Evolutionary conservation across 2,888 invertebrate genomes (phyloP).

Genomic region (Erebia ligea): DNA sequence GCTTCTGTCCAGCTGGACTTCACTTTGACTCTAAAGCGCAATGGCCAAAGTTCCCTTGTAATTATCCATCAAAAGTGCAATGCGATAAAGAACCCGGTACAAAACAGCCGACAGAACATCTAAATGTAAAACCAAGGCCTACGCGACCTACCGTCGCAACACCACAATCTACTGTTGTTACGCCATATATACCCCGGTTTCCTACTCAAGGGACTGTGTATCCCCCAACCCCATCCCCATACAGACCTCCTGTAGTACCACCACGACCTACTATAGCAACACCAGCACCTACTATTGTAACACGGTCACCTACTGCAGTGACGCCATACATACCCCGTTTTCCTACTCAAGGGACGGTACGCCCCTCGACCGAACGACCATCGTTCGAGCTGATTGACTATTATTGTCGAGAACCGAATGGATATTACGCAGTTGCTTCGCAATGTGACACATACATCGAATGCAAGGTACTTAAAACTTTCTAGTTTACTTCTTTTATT

Average conservation of each 20-base stretch:
- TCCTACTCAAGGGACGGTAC: neutral
- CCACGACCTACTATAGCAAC: neutral
- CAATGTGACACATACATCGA: slow-evolving; percentile 88
- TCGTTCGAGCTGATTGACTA: slow-evolving; percentile 29
- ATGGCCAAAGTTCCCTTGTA: slow-evolving; percentile 88
- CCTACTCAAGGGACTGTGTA: no score
- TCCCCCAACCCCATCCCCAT: no score
- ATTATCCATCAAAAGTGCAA: slow-evolving; percentile 78
- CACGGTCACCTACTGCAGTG: neutral
- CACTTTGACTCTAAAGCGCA: slow-evolving; percentile 87
- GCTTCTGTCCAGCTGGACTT: slow-evolving; percentile 90
- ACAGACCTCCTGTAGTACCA: neutral
- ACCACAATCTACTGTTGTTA: neutral
- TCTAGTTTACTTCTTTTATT: neutral
- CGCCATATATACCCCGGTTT: neutral
- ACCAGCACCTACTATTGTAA: neutral
- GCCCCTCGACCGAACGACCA: neutral
- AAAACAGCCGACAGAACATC: no score
- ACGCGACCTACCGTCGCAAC: neutral
- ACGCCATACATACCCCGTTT: neutral
- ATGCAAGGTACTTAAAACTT: slow-evolving; percentile 70
- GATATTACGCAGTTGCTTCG: slow-evolving; percentile 70
- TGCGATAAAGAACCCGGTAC: slow-evolving; percentile 9
- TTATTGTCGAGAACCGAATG: slow-evolving; percentile 54
- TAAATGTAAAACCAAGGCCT: neutral